Conservation (phyloP, 2,888 invertebrate species). For the Galerucella nymphaeae region DNA sequence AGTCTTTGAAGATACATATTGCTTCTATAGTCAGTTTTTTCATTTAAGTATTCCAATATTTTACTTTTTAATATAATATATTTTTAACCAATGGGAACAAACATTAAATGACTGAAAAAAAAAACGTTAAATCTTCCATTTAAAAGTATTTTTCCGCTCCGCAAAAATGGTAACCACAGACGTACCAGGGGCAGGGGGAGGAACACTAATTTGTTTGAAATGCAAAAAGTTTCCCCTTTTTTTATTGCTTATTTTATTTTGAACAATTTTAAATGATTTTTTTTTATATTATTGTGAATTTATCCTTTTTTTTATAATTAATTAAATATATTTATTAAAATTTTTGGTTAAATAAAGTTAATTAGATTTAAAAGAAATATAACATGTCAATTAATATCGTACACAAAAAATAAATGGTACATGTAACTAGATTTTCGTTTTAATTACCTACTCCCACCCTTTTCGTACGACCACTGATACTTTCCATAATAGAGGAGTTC, state of each 20-base stretch:
- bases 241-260: too few species aligned
- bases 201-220: too few species aligned
- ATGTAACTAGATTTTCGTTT: background rate
- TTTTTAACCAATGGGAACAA: conserved; percentile 5
- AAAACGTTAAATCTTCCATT: background rate
- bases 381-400: conserved; percentile 23
- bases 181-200: too few species aligned
- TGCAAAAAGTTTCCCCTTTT: too few species aligned
- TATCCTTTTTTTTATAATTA: background rate
- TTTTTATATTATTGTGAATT: background rate
- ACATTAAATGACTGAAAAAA: background rate
- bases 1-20: background rate
- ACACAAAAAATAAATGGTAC: conserved; percentile 11
- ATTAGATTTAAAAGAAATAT: background rate
- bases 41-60: too few species aligned
- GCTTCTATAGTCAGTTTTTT: background rate
- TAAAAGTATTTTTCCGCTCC: too few species aligned
- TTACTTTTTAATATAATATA: too few species aligned
- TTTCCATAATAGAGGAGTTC: too few species aligned
- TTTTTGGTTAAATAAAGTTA: background rate
- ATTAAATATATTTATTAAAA: conserved; percentile 13
- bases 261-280: too few species aligned
- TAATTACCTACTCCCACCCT: too few species aligned
- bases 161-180: background rate
- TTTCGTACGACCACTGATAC: too few species aligned